A percentile compares a stretch with the other conserved stretches of the same genome.
Conservation (phyloP, 2,797 vertebrate genomes). For the Pangasius mekongensis region DNA sequence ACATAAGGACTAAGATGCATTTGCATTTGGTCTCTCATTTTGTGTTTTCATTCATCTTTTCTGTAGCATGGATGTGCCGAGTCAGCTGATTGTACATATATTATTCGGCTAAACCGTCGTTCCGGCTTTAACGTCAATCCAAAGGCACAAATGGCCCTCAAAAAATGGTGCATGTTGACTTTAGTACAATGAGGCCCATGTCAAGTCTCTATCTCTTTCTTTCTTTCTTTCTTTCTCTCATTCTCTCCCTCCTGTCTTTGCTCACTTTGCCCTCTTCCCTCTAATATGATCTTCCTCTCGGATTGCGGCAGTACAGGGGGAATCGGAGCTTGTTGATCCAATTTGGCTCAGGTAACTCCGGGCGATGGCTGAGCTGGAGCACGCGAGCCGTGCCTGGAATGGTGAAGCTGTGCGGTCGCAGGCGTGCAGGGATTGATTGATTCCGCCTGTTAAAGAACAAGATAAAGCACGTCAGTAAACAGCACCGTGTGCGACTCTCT, state of each 20-base stretch:
- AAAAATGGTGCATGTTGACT: background rate
- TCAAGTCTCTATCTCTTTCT: slow-evolving; percentile 11
- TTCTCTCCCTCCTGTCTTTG: slow-evolving; percentile 79
- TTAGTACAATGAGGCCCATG: slow-evolving; percentile 47
- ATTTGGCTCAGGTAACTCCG: slow-evolving; percentile 89
- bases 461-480: slow-evolving; percentile 96
- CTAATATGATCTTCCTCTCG: slow-evolving; percentile 97
- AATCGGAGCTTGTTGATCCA: slow-evolving; percentile 94
- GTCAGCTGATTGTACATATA: background rate
- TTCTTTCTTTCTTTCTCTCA: slow-evolving; percentile 25
- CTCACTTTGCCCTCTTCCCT: slow-evolving; percentile 90
- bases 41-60: background rate
- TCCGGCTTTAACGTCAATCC: background rate
- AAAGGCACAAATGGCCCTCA: too few species aligned
- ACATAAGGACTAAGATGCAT: background rate
- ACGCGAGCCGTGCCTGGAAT: slow-evolving; percentile 83
- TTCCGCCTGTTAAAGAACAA: slow-evolving; percentile 94
- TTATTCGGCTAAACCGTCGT: background rate
- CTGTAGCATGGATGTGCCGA: background rate
- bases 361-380: slow-evolving; percentile 71
- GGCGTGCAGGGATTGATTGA: slow-evolving; percentile 88
- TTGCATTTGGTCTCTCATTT: background rate
- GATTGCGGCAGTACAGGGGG: slow-evolving; percentile 89
- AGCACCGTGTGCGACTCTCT: slow-evolving; percentile 80
- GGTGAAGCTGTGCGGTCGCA: slow-evolving; percentile 75